Base-by-base conservation (phyloP, 2,888 invertebrate genomes). In the Nymphalis c-album region DNA sequence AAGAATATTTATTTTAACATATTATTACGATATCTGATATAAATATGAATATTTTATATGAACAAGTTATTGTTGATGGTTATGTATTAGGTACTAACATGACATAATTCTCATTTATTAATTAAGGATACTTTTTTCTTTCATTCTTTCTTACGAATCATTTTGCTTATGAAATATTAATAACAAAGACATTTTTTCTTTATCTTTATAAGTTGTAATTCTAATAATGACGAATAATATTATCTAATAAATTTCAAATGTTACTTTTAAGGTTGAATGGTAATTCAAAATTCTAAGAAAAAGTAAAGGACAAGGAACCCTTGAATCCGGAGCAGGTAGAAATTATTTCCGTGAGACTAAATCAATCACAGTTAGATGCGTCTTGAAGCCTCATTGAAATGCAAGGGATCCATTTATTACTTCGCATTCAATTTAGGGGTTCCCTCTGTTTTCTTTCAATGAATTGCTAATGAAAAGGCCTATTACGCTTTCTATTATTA, bases 361-460 rank as follows among this genome's bases (percentile, higher is more conserved):
- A 85, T 86, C 88, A 86, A 86, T 88, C 86, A 85, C 80, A 81
- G 81, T 77, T 77, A 80, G 81, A 82, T 85, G 83, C 77, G 80
- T 77, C 81, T 77, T 74, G 74, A 71, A 72, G 71, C 64, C 67
- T 71, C 68, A 71, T 73, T 74, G 66, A 67, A 66, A 71, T 71
- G 71, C 87, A 87, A 85, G 86, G 80, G 82, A 81, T 85, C 80
- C 85, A 83, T 88, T 82, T 88, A 87, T 88, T 88, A 84, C 85
- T 80, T 80, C 80, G 81, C 84, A 84, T 87, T 87, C 83, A 84
- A 87, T 88, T 84, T 83, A 76, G 78, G 79, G 78, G 78, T n/a
- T n/a, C 77, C 78, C 76, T 78, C 76, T 77, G 78, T 83, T 71
- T 71, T 67, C 84, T 83, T 79, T 80, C 81, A 80, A 78, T 76